Evolutionary conservation across 1,140 invertebrate species (phyloP).

Genomic region (Halesus radiatus): DNA sequence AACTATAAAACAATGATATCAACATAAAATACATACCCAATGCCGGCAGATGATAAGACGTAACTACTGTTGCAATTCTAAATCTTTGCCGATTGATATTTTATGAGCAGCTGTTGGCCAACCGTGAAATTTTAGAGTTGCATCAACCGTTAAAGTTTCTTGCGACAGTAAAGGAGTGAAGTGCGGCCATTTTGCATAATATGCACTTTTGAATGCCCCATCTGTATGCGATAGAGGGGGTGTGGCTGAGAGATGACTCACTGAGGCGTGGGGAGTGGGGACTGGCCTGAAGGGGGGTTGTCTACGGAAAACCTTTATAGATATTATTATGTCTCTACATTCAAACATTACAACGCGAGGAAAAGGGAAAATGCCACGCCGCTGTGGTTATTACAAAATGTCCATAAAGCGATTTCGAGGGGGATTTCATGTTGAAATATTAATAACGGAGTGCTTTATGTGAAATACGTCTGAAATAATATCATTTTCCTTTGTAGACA

Average conservation of each 20-base stretch:
- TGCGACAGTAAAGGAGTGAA: conserved; percentile 5
- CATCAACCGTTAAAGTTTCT: conserved; percentile 35
- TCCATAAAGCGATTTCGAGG: background rate
- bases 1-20: no score
- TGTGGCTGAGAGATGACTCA: conserved; percentile 13
- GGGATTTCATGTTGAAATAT: conserved; percentile 4
- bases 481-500: background rate
- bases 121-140: conserved; percentile 38
- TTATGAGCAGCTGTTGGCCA: conserved; percentile 20
- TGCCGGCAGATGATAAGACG: conserved; percentile 1
- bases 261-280: no score
- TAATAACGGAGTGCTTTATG: conserved; percentile 4
- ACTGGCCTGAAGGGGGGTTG: background rate
- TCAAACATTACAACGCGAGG: background rate
- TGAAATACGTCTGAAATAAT: background rate
- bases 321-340: conserved; percentile 14
- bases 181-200: conserved; percentile 4
- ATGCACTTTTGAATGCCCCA: conserved; percentile 36
- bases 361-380: conserved; percentile 38
- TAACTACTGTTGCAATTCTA: conserved; percentile 25
- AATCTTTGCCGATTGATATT: conserved; percentile 28
- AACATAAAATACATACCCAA: no score
- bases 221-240: background rate
- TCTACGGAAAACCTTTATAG: conserved; percentile 8
- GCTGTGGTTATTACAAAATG: conserved; percentile 28